Percentiles rank a stretch among this genome's conserved stretches.
Evolutionary conservation across 2,888 invertebrate species (phyloP).

Genomic region (Lepidocyrtoides sp.): DNA sequence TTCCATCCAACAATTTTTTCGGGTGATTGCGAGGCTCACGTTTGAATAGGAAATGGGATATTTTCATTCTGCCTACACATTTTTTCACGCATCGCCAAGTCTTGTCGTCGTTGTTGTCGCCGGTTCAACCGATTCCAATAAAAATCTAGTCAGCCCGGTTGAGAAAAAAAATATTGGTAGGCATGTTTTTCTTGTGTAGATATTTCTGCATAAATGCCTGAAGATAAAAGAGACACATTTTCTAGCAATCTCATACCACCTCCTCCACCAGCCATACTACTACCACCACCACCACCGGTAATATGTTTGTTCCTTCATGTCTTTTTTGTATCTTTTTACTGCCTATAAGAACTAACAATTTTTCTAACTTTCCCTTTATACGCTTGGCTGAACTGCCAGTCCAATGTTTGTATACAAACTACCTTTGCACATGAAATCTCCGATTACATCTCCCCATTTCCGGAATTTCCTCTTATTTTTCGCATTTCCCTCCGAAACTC

Average conservation of each 20-base stretch:
- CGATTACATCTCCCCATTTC: slow-evolving; percentile 68
- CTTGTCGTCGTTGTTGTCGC: slow-evolving; percentile 27
- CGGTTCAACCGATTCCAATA: slow-evolving; percentile 31
- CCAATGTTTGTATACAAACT: slow-evolving; percentile 42
- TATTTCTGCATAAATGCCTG: slow-evolving; percentile 26
- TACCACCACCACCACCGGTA: not conserved
- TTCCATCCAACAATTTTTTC: not conserved
- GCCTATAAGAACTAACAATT: not conserved
- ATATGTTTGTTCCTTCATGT: slow-evolving; percentile 30
- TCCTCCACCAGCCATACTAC: not conserved
- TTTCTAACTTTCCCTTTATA: not conserved
- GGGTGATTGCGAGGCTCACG: not conserved
- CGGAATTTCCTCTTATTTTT: slow-evolving; percentile 56
- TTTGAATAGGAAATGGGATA: slow-evolving; percentile 30
- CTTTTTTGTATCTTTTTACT: not conserved
- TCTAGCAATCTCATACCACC: not conserved
- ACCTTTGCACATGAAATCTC: slow-evolving; percentile 63
- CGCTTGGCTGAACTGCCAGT: not conserved
- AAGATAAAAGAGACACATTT: not conserved
- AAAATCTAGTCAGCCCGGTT: not conserved
- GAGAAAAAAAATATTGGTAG: not conserved
- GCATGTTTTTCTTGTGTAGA: not conserved
- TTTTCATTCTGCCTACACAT: slow-evolving; percentile 42
- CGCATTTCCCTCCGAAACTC: slow-evolving; percentile 42
- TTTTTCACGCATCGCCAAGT: slow-evolving; percentile 34